Base-by-base conservation (phyloP, 2,888 invertebrate genomes). In the Lasioglossum vierecki region DNA sequence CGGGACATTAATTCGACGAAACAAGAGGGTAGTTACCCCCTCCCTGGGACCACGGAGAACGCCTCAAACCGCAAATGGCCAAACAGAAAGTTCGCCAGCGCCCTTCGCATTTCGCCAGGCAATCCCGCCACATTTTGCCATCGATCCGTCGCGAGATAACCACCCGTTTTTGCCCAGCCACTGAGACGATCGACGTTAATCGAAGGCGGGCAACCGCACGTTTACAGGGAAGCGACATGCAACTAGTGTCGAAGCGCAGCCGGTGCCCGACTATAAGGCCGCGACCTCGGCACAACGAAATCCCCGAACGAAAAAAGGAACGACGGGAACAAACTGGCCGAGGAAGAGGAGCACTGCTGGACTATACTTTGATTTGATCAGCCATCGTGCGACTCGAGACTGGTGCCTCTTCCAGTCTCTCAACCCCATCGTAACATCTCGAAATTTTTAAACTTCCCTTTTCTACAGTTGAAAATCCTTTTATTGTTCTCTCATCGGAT, bases 161-260 rank as follows among this genome's bases (percentile, higher is more conserved):
- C 66, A 13, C 39, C 60, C 70, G 79, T 84, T 81, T 84, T 81
- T 79, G 80, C 79, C 73, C 85, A 83, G 85, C 78, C 83, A 87
- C 80, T 66, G 87, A 82, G 85, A 87, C 83, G 88, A 87, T 89
- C 85, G 85, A 88, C 85, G 83, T 88, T 89, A 87, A 91, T 88
- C 90, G 88, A 85, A 88, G 81, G 77, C 73, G 75, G 89, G 89
- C 85, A 91, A 86, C 84, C 82, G 75, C 86, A 71, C 85, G 85
- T 91, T 89, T 91, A 91, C 90, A 88, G 82, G 88, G 88, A 80
- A 79, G 80, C 87, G 88, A 91, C 91, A 91, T 87, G 90, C 91
- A 89, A 90, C 91, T 87, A 83, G 88, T 85, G 88, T 90, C 86
- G 76, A 15, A 6, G 30, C 63, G 79, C 74, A 74, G 66, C 63